These are phyloP conservation scores for Aethes cnicana DNA, from an alignment of 2,888 invertebrate genomes.

Conservation along the genomic window DNA sequence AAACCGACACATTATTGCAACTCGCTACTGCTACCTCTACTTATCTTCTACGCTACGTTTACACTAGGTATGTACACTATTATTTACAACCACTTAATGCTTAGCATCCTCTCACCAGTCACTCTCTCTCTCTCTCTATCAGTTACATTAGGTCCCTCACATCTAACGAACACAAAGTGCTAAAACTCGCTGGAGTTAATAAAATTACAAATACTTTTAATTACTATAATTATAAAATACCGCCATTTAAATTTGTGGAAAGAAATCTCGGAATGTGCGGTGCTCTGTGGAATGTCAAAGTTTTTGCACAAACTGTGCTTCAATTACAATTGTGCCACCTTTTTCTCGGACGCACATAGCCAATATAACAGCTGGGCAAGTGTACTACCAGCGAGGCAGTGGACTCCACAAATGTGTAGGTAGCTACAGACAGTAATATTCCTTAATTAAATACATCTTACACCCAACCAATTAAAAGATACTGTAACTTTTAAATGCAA, in stretches of 20 bases:
- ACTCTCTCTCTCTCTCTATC: slow-evolving; percentile 8
- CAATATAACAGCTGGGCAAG: not conserved
- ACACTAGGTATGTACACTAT: slow-evolving; percentile 24
- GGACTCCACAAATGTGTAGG: too few relatives aligned
- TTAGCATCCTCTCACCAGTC: slow-evolving; percentile 9
- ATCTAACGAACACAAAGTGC: slow-evolving; percentile 6
- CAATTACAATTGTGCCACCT: not conserved
- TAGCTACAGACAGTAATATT: too few relatives aligned
- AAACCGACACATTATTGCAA: slow-evolving; percentile 27
- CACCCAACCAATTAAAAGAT: too few relatives aligned
- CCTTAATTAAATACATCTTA: too few relatives aligned
- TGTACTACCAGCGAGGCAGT: too few relatives aligned
- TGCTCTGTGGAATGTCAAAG: not conserved
- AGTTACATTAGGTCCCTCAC: slow-evolving; percentile 9
- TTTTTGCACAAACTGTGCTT: too few relatives aligned
- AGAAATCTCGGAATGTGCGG: slow-evolving; percentile 22
- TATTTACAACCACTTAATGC: slow-evolving; percentile 26
- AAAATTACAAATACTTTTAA: not conserved
- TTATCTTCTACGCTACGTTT: not conserved
- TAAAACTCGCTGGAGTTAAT: not conserved
- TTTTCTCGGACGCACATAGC: not conserved
- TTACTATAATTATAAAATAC: not conserved
- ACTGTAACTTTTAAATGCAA: too few relatives aligned
- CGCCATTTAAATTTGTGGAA: not conserved
- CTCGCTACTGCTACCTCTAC: slow-evolving; percentile 16